These are phyloP conservation scores for Noctuana brunneofusca DNA, from an alignment of 2,888 invertebrate genomes.

Conservation along the genomic window DNA sequence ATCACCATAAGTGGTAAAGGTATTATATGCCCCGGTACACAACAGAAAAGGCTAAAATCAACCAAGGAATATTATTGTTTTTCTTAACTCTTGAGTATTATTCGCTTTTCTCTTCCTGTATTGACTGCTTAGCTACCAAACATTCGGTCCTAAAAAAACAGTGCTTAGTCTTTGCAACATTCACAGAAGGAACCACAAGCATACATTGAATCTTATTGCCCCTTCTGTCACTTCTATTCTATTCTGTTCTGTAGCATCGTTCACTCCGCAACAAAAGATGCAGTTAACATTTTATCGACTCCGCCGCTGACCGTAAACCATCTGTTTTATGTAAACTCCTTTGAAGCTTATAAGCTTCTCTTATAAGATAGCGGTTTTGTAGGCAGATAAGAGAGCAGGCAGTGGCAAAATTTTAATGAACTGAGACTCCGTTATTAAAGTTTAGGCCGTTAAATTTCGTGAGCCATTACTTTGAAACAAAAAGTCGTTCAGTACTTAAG, in stretches of 20 bases:
- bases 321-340: slow-evolving; percentile 26
- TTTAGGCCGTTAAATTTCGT: slow-evolving; percentile 14
- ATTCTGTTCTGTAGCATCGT: not conserved
- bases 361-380: slow-evolving; percentile 19
- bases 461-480: slow-evolving; percentile 9
- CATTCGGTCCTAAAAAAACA: too few species aligned
- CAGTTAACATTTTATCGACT: slow-evolving; percentile 26
- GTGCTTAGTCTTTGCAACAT: too few species aligned
- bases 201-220: not conserved
- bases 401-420: slow-evolving; percentile 22
- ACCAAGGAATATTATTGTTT: too few species aligned
- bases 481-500: slow-evolving; percentile 6
- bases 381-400: not conserved
- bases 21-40: too few species aligned
- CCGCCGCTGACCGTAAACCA: slow-evolving; percentile 14
- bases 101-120: too few species aligned
- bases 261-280: slow-evolving; percentile 14
- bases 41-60: too few species aligned
- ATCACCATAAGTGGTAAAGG: too few species aligned
- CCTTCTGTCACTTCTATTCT: not conserved
- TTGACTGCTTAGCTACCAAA: too few species aligned
- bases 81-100: too few species aligned
- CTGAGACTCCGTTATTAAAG: slow-evolving; percentile 20
- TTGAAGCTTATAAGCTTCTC: slow-evolving; percentile 15
- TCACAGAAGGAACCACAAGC: too few species aligned